Evolutionary conservation across 2,797 vertebrate species (phyloP), one percentile per base, ranked within the genome.

Genomic region (Loriculus beryllinus): DNA sequence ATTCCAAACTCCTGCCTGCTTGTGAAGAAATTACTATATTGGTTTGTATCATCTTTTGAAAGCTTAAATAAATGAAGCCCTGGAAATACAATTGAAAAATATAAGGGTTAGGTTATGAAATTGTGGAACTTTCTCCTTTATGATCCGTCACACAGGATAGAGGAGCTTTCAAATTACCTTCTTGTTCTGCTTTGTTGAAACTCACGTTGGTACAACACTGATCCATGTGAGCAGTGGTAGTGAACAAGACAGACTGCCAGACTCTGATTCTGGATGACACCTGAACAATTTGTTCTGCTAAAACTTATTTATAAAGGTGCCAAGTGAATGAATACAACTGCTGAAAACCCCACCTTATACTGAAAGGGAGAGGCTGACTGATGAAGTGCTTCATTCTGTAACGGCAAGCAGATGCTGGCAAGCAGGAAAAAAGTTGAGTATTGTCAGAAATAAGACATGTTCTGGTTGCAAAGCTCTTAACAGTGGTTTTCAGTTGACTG

Each of bases 261-360:
- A 52, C 26, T 77, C 63, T 79, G 45, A 84, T 86, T 93, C 57
- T 29, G 60, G 19, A 54, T 64, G 83, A 91, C 57, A 82, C n/a
- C n/a, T 40, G 67, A 88, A 78, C 78, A 68, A 84, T 42, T 93
- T 77, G 74, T 88, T 86, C 86, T 60, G 79, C 64, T 82, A 74
- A 92, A 91, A 80, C 37, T 74, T 77, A 88, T 31, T 76, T 74
- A 88, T 31, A 70, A 89, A 85, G 9, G 33, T 89, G 76, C 71
- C 60, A 91, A 56, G 33, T 3, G 15, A 78, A 84, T 8, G 35
- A 92, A 94, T 2, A 3, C 9, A 91, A 85, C 52, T 40, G 68
- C 43, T 85, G 72, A 77, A 85, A 87, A 68, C 64, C 35, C 40
- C 60, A 83, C 79, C 71, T 78, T 63, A 40, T 72, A 63, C 52